Evolutionary conservation across 1,140 invertebrate species (phyloP), one percentile per base, ranked within the genome.

Genomic region (Philopotamus ludificatus): DNA sequence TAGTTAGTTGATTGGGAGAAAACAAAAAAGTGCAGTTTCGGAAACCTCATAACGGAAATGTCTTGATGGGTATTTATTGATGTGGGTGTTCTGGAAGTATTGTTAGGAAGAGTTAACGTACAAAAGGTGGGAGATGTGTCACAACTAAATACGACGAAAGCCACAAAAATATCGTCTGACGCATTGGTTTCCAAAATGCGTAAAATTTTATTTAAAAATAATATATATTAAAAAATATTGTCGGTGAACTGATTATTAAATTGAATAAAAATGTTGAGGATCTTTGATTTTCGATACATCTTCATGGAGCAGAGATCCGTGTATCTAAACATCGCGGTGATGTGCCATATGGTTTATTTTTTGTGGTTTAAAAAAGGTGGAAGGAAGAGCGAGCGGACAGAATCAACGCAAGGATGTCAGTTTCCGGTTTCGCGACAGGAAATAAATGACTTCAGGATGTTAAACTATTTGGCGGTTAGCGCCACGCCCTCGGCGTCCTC

Each of bases 381-480:
- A 39, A 55, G 51, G 51, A 55, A 21, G 44, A 41, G 9, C 26
- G 16, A 25, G 58, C 65, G 64, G 59, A 55, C 59, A 49, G 3
- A 18, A 55, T 59, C 57, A 23, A 26, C 18, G 23, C 58, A 23
- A 66, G 65, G 65, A 66, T 66, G 65, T 61, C 25, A 54, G 58
- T 51, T 66, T 66, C 65, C 65, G 65, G 47, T 66, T 66, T 51
- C 25, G 57, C 65, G 58, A 59, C 58, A 61, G 65, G 65, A 66
- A 61, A 66, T 54, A 60, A 59, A 61, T 53, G 58, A 66, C 64
- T 66, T 53, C 47, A 66, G 64, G 64, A 66, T 66, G 65, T 61
- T 59, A 9, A 55, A 25, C 28, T 55, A 55, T 55, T 55, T 45
- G 64, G n/a, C 1, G n/a, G 28, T 61, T 41, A 42, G 49, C 42